phyloP scores from a whole-genome alignment of 2,113 vertebrate species.

The Picathartes gymnocephalus region DNA sequence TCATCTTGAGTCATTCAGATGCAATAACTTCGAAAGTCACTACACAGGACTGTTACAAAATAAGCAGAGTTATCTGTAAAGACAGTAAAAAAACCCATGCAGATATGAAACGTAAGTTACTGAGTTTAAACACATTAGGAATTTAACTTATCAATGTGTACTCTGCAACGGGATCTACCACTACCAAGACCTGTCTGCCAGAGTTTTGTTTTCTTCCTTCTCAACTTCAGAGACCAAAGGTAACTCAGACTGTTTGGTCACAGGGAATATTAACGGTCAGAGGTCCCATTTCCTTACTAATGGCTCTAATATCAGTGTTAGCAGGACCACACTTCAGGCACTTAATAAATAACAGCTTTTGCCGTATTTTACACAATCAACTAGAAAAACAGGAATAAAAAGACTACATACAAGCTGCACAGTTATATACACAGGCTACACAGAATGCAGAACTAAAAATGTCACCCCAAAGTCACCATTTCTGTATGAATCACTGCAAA shows the following conservation, averaged over 20 bases:
- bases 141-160: not conserved
- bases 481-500: not conserved
- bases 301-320: not conserved
- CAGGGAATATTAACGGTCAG: not conserved
- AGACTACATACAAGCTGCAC: not conserved
- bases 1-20: constrained; percentile 15
- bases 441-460: not conserved
- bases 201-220: not conserved
- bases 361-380: not conserved
- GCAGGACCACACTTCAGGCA: not conserved
- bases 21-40: not conserved
- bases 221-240: not conserved
- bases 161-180: not conserved
- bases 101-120: not conserved
- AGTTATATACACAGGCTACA: not conserved
- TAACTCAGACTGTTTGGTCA: not conserved
- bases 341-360: not conserved
- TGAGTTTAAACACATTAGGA: not conserved
- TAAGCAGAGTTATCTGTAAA: not conserved
- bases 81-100: not conserved
- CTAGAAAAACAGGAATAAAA: not conserved
- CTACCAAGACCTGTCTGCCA: rapidly evolving
- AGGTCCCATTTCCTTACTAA: not conserved
- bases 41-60: not conserved
- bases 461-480: not conserved